Conservation (phyloP, 2,888 invertebrate genomes). For the Tachina grossa region DNA sequence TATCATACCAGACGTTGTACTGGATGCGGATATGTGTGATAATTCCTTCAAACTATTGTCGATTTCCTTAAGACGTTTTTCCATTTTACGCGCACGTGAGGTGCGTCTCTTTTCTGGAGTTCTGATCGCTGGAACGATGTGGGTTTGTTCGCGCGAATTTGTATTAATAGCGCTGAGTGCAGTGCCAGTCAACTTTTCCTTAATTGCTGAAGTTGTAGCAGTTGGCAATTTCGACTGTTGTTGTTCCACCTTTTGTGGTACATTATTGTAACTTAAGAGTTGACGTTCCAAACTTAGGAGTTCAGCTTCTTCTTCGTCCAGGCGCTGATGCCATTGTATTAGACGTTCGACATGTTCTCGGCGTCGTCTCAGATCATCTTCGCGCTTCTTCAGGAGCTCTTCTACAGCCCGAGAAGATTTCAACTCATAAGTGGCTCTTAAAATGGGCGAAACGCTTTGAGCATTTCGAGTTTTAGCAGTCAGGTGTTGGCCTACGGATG, state of each 20-base stretch:
- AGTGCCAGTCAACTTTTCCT: constrained; percentile 53
- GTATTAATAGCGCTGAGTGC: background rate
- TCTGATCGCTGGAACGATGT: constrained; percentile 24
- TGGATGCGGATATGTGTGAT: constrained; percentile 70
- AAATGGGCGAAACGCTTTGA: constrained; percentile 70
- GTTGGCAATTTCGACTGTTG: constrained; percentile 44
- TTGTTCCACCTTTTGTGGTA: constrained; percentile 67
- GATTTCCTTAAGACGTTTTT: constrained; percentile 78
- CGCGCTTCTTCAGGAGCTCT: constrained; percentile 82
- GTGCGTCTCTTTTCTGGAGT: constrained; percentile 63
- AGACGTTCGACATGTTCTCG: constrained; percentile 84
- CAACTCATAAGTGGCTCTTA: constrained; percentile 75
- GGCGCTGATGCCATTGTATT: constrained; percentile 84
- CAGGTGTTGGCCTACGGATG: constrained; percentile 8
- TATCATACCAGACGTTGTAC: constrained; percentile 59
- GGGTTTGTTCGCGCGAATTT: background rate
- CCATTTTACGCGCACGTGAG: constrained; percentile 73
- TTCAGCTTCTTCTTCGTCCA: constrained; percentile 84
- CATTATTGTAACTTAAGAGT: constrained; percentile 75
- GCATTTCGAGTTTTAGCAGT: constrained; percentile 15
- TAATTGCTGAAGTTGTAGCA: constrained; percentile 21
- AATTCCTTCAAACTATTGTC: constrained; percentile 78
- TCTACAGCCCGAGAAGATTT: constrained; percentile 75
- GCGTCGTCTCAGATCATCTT: constrained; percentile 83
- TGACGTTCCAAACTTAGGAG: constrained; percentile 83